Base-by-base conservation (phyloP, 2,888 invertebrate species). In the Mimachlamys varia region DNA sequence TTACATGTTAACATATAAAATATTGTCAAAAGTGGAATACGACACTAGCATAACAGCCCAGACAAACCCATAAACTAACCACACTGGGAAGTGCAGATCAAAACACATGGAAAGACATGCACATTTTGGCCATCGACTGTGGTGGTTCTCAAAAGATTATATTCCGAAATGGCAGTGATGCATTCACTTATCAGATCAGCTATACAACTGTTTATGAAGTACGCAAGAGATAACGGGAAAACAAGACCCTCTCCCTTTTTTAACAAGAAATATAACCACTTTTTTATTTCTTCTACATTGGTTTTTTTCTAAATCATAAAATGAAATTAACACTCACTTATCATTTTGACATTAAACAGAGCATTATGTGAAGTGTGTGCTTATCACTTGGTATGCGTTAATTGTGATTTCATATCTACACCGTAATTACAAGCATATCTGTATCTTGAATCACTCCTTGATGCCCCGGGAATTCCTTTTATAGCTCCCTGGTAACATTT, bases 91-190 rank as follows among this genome's bases (percentile, higher is more conserved):
- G n/a, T 62, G 3, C 2, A 44, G 22, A 62, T 27, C 10, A 22
- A 62, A 62, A 76, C 27, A 76, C 76, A 76, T n/a, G 58, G 13
- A 58, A 22, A 58, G 19, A 33, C 76, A 76, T 33, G 76, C 27
- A 76, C 76, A 15, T 5, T 76, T 10, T 33, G 76, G 10, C 76
- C 27, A 76, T 76, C 19, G 76, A 33, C 76, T 76, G 76, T 76
- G 76, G 76, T 27, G 76, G 76, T 76, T 76, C 76, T 76, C 12
- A 76, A 76, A 76, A 76, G 27, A 76, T 76, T 76, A 27, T 15
- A 76, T 76, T 76, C 33, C 76, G 7, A 13, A 76, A 76, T 76
- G 33, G 76, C 27, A 76, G 76, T 76, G 76, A 76, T 76, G 76
- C 76, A 76, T 76, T 76, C 76, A 27, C 10, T 27, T 33, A 76